Base-by-base conservation (phyloP, 2,888 invertebrate species). In the Tipula confusa region DNA sequence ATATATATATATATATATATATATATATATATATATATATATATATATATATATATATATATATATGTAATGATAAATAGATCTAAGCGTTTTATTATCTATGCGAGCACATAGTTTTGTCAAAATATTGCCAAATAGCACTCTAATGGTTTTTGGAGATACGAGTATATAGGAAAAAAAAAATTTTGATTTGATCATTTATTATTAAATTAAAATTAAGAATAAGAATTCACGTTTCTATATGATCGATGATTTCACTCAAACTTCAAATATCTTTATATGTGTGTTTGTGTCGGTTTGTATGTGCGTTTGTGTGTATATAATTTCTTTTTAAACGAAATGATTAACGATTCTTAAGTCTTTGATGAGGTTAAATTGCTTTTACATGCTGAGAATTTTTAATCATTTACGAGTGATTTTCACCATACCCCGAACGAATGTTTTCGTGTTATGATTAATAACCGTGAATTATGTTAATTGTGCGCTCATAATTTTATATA, bases 191-290 rank as follows among this genome's bases (percentile, higher is more conserved):
- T 64, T 64, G 64, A 64, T 64, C 64, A 64, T 64, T 64, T 64
- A 64, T 64, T 64, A 64, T 64, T 64, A 64, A 64, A 64, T 64
- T 64, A 64, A 43, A 43, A 43, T 43, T 43, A n/a, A 43, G 43
- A 64, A 64, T 64, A 64, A 64, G 64, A 64, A 64, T 64, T 64
- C 64, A 64, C 64, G 64, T 64, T 64, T 64, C n/a, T n/a, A n/a
- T 64, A 64, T 64, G 64, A 64, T 64, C 64, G 64, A 64, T 64
- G 64, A 64, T 64, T 64, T 64, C 64, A 64, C 64, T 64, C 24
- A 64, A 64, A 64, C 64, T 64, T 64, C 64, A 64, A 24, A 24
- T 24, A 64, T 64, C 24, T n/a, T n/a, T n/a, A n/a, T n/a, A n/a
- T n/a, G n/a, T n/a, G n/a, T n/a, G n/a, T n/a, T n/a, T n/a, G n/a